phyloP scores from a whole-genome alignment of 2,888 invertebrate genomes.

The Augiades crinisus region DNA sequence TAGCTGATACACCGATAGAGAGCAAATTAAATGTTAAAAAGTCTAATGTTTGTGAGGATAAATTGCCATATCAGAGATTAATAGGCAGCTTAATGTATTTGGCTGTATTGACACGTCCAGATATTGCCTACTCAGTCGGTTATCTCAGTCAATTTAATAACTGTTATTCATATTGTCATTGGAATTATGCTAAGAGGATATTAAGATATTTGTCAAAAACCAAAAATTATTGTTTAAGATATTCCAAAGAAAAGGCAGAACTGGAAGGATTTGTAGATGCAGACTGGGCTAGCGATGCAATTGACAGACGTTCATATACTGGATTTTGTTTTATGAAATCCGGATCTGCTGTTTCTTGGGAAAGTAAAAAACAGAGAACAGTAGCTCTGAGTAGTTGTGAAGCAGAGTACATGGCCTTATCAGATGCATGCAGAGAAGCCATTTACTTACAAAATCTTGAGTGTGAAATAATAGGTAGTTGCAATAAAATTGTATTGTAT shows the following conservation, averaged over 20 bases:
- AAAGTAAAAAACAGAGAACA: conserved; percentile 32
- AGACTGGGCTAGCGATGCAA: conserved; percentile 29
- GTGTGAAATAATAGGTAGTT: conserved; percentile 16
- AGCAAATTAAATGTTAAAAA: conserved; percentile 15
- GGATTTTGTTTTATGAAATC: conserved; percentile 38
- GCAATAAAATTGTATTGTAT: conserved; percentile 1
- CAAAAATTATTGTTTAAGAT: conserved; percentile 23
- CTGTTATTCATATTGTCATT: neutral
- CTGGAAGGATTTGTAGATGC: conserved; percentile 35
- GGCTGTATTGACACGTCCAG: conserved; percentile 26
- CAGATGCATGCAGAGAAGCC: conserved; percentile 25
- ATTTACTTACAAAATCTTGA: conserved; percentile 25
- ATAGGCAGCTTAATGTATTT: conserved; percentile 26
- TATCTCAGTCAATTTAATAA: neutral
- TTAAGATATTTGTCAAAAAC: conserved; percentile 26
- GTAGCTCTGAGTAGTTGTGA: conserved; percentile 23
- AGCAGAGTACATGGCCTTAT: conserved; percentile 21
- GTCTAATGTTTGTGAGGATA: neutral
- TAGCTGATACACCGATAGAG: conserved; percentile 25
- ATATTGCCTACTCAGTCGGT: conserved; percentile 22
- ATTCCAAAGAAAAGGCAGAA: conserved; percentile 7
- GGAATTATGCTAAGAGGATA: conserved; percentile 1
- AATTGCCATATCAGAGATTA: conserved; percentile 17
- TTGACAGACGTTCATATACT: conserved; percentile 51
- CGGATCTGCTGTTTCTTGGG: conserved; percentile 39